These are phyloP conservation scores for Cochlearius cochlearius DNA, from an alignment of 2,113 vertebrate genomes.

Conservation along the genomic window DNA sequence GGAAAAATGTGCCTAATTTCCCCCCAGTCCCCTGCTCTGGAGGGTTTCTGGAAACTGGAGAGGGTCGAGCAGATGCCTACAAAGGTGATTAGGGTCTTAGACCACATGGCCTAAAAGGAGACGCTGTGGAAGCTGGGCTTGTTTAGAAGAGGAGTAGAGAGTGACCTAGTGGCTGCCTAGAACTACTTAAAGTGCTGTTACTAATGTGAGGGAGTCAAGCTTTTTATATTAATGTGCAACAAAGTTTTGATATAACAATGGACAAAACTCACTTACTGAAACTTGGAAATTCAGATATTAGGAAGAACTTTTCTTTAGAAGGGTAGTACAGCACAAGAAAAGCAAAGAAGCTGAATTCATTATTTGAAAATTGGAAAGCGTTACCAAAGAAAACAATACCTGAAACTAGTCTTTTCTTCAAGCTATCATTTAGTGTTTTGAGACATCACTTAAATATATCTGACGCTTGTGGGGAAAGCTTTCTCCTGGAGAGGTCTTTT, in stretches of 20 bases:
- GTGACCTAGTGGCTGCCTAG: background rate
- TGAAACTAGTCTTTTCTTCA: background rate
- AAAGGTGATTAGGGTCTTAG: background rate
- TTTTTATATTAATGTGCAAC: background rate
- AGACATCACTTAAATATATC: background rate
- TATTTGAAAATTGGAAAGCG: background rate
- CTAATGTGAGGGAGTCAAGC: background rate
- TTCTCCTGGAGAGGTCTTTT: background rate
- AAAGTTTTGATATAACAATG: background rate
- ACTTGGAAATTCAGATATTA: background rate
- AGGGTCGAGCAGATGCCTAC: background rate
- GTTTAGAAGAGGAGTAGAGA: background rate
- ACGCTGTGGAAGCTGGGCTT: background rate
- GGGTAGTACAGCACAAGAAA: background rate
- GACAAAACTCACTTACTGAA: background rate
- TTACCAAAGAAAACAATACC: background rate
- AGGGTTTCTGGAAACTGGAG: background rate
- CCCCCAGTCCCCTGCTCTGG: background rate
- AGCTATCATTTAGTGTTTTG: background rate
- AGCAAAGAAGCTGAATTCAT: background rate
- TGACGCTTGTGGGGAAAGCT: background rate
- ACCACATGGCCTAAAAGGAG: background rate
- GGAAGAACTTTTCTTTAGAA: background rate
- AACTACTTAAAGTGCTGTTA: background rate
- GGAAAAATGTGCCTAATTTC: background rate